These are phyloP conservation scores for Danio aesculapii DNA, from an alignment of 2,797 vertebrate genomes.

Conservation along the genomic window DNA sequence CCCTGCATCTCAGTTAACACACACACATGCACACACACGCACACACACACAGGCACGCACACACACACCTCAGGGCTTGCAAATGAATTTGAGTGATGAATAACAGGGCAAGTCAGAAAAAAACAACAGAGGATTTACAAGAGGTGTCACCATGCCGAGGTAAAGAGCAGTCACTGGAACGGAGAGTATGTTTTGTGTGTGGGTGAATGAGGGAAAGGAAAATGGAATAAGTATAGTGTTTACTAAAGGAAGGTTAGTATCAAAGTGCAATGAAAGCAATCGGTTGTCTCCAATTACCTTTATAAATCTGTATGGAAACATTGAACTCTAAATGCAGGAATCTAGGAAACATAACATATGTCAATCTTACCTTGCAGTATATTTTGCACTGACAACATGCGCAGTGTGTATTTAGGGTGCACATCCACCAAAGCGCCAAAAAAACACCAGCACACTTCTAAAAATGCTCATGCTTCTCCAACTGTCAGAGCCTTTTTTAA, in stretches of 20 bases:
- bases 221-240: conserved; percentile 29
- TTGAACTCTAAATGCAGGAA: background rate
- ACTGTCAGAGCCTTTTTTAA: no score
- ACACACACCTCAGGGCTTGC: background rate
- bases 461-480: no score
- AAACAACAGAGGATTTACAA: conserved; percentile 46
- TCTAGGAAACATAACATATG: background rate
- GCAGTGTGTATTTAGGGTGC: background rate
- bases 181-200: conserved; percentile 9
- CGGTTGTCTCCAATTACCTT: background rate
- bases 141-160: conserved; percentile 35
- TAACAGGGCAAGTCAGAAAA: conserved; percentile 37
- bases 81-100: conserved; percentile 47
- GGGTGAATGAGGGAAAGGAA: conserved; percentile 8
- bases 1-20: background rate
- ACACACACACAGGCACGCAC: conserved; percentile 5
- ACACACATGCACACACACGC: conserved; percentile 10
- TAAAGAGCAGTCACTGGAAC: conserved; percentile 45
- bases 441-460: no score
- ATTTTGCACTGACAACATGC: background rate
- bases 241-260: conserved; percentile 18
- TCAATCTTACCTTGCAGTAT: background rate
- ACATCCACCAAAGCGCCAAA: background rate
- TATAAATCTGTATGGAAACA: background rate
- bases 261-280: background rate